A percentile compares a stretch with the other conserved stretches of the same genome.
Conservation (phyloP, 2,797 vertebrate genomes). For the Bufotes viridis region DNA sequence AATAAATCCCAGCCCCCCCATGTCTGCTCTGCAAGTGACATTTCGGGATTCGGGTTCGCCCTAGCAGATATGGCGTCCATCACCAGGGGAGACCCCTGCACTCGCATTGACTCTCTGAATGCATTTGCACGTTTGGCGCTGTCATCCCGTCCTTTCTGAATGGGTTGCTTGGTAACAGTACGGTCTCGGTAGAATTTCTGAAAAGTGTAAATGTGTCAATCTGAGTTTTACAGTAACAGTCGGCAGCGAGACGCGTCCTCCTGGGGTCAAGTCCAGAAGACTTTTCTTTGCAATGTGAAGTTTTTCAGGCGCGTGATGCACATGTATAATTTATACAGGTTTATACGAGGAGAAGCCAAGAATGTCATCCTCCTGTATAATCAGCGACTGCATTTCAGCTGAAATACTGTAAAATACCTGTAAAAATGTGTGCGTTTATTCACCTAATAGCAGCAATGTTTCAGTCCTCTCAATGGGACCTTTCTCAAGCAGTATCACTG, state of each 20-base stretch:
- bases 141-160: neutral
- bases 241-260: neutral
- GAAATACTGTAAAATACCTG: too few relatives aligned
- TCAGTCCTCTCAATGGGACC: too few relatives aligned
- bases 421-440: too few relatives aligned
- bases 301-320: neutral
- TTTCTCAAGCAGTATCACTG: too few relatives aligned
- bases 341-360: neutral
- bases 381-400: neutral
- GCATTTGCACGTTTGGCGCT: neutral
- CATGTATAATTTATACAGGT: neutral
- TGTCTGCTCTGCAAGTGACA: too few relatives aligned
- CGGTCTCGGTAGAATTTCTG: neutral
- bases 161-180: constrained; percentile 32
- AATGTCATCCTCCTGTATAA: neutral
- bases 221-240: neutral
- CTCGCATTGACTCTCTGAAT: neutral
- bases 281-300: neutral
- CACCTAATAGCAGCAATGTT: too few relatives aligned
- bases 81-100: neutral
- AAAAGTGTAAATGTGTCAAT: neutral
- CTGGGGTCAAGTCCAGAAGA: neutral
- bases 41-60: too few relatives aligned
- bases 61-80: neutral
- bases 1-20: too few relatives aligned